Base-by-base conservation (phyloP, 2,888 invertebrate species). In the Blastobasis lacticolella region DNA sequence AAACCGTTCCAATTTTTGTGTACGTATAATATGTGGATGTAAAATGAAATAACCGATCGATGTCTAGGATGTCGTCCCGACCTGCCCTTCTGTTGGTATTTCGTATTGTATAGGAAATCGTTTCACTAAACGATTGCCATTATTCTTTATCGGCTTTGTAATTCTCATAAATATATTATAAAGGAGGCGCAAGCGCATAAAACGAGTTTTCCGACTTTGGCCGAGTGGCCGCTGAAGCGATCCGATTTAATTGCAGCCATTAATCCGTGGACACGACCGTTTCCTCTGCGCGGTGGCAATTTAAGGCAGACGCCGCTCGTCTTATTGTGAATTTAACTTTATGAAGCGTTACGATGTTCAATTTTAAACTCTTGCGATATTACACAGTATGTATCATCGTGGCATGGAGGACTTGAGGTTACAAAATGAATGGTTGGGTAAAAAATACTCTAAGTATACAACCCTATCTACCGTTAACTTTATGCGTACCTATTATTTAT, bases 181-280 rank as follows among this genome's bases (percentile, higher is more conserved):
- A 49, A 49, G 43, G 42, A 46, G 63, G 60, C 61, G 62, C 59
- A 54, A 60, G 60, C 58, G 62, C 59, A 59, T 57, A 62, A 71
- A 67, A 66, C 50, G 54, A 54, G 42, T n/a, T 43, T 48, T 23
- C 36, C 41, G 59, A 56, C 54, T 56, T 52, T 50, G 53, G 62
- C 59, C 59, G 60, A 60, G 65, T 63, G 66, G 65, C 23, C 57
- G 56, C 61, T 66, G 64, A 67, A 64, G 67, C 68, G 64, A 66
- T 71, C 66, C 75, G 75, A 75, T 78, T 79, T 81, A 80, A 82
- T 79, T 77, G 73, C 73, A 57, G 63, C 65, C 73, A 79, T 81
- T 81, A 80, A 81, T 81, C 69, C 67, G 63, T 57, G 63, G 64
- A 66, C 70, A 59, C 54, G 61, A 63, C 64, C 67, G 61, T 72